A percentile compares a stretch with the other conserved stretches of the same genome.
Evolutionary conservation across 2,113 vertebrate species (phyloP).

Genomic region (Menura novaehollandiae): DNA sequence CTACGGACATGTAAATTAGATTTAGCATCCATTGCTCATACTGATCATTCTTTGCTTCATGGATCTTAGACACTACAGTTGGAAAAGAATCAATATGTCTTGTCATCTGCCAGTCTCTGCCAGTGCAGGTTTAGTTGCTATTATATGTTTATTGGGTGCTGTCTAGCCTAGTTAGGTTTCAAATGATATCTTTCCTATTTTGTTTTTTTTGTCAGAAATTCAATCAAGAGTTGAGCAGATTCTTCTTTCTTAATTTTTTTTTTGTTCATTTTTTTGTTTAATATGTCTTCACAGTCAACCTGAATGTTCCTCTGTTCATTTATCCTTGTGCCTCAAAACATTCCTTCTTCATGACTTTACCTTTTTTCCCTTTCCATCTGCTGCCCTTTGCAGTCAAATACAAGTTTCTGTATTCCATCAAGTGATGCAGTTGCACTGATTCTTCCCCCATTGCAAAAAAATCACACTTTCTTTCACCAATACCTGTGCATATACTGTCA

Average conservation of each 20-base stretch:
- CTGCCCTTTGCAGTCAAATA: background rate
- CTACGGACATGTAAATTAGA: background rate
- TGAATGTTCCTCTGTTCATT: background rate
- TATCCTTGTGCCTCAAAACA: background rate
- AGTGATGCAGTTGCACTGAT: background rate
- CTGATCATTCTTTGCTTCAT: background rate
- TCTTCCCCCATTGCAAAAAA: background rate
- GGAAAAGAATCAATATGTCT: background rate
- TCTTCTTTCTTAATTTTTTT: background rate
- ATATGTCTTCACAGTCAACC: background rate
- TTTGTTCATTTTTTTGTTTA: too few relatives aligned
- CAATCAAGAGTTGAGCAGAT: background rate
- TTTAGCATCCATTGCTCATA: background rate
- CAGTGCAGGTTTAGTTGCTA: background rate
- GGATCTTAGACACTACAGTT: background rate
- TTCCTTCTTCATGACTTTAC: background rate
- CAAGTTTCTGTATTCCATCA: background rate
- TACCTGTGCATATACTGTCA: too few relatives aligned
- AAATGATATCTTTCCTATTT: background rate
- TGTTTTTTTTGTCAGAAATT: background rate
- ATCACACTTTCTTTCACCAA: background rate
- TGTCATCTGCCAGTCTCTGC: background rate
- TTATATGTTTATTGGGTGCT: background rate
- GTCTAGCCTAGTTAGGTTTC: background rate
- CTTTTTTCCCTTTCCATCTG: background rate